Percentiles rank a stretch among this genome's conserved stretches.
These are phyloP conservation scores for Brevimyrus niger DNA, from an alignment of 2,113 vertebrate species.

Conservation along the genomic window DNA sequence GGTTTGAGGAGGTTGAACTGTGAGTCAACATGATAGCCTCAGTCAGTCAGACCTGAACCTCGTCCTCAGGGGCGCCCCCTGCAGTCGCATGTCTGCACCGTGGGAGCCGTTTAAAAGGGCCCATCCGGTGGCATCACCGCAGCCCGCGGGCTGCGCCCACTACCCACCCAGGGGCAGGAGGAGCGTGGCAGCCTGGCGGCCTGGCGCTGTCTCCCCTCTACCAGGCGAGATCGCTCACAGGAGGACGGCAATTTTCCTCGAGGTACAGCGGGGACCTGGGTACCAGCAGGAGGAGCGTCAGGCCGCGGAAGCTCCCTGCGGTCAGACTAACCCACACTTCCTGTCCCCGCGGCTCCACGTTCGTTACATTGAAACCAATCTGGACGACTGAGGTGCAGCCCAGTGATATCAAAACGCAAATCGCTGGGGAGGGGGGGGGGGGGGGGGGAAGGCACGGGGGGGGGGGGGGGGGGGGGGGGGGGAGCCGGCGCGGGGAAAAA, in stretches of 20 bases:
- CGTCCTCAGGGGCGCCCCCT: background rate
- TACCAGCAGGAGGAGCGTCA: constrained; percentile 12
- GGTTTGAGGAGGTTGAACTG: background rate
- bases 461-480: no score
- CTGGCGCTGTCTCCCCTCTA: background rate
- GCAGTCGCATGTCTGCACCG: background rate
- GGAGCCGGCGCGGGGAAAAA: no score
- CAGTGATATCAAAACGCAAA: background rate
- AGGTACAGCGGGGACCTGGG: background rate
- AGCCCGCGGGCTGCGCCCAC: background rate
- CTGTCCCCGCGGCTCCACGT: constrained; percentile 35
- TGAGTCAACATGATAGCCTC: background rate
- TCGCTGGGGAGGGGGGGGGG: background rate
- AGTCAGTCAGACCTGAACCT: background rate
- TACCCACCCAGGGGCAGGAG: background rate
- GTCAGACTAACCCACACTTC: constrained; percentile 50
- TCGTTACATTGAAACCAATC: constrained; percentile 11
- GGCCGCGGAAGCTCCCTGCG: constrained; percentile 43
- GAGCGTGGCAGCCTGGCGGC: rapidly evolving
- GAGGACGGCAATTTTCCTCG: background rate
- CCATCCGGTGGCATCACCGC: background rate
- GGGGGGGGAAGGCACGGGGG: background rate
- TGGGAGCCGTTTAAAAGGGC: background rate
- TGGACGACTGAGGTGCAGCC: background rate
- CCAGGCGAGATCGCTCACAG: background rate